Base-by-base conservation (phyloP, 2,888 invertebrate genomes). In the Pseudanteris insignis region DNA sequence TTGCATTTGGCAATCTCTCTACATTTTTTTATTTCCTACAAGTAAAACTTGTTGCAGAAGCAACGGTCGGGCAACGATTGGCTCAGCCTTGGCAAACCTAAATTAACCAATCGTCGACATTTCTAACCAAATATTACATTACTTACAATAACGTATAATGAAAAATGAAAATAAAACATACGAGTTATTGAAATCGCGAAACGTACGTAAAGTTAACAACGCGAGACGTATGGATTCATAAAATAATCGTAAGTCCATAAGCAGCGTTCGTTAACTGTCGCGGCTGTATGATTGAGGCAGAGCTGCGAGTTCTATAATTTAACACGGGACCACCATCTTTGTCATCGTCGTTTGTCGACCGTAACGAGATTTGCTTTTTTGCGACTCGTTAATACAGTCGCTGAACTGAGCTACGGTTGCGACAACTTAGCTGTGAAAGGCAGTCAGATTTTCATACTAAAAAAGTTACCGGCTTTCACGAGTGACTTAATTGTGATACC, bases 341-440 rank as follows among this genome's bases (percentile, higher is more conserved):
- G 72, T 74, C 74, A 73, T 68, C 67, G 67, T 69, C 70, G 70
- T 73, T 72, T 71, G 70, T 72, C 70, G 67, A 64, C 48, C 48
- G 57, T 65, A 63, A 57, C 53, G 48, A 63, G 63, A 63, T 63
- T 65, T 63, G 48, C 38, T 62, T 57, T 55, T 61, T 64, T 64
- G 55, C 36, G 34, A 50, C 46, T 59, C 59, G 59, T 53, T 53
- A 55, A 64, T 62, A 62, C 58, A 57, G 54, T 54, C 58, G 54
- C 63, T 58, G 54, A 58, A 58, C 54, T 33, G 54, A 63, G 63
- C 54, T 58, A 54, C 50, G 48, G 53, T 63, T 63, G 36, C 62
- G 62, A 53, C 57, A 63, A 58, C 60, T 48, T 64, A 61, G 29
- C 64, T 57, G 60, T 50, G 60, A 57, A 64, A 60, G 57, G 53